A percentile compares a stretch with the other conserved stretches of the same genome.
Evolutionary conservation across 2,888 invertebrate species (phyloP).

Genomic region (Pegoplata infirma): DNA sequence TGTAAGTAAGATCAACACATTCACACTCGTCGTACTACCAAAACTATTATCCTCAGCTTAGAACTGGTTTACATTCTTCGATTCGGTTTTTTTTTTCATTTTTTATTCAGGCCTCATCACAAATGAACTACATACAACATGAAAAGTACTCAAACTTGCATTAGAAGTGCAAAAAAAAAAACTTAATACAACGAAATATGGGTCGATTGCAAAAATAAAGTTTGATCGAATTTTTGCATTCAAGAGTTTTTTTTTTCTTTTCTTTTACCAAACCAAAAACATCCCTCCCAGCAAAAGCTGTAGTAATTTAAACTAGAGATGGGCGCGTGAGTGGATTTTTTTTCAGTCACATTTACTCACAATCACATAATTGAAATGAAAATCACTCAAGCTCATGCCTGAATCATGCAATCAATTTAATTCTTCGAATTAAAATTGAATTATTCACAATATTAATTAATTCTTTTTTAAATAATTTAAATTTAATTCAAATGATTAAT

Average conservation of each 20-base stretch:
- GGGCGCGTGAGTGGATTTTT: too few relatives aligned
- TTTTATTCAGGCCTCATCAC: constrained; percentile 27
- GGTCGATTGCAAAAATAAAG: constrained; percentile 73
- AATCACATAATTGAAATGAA: too few relatives aligned
- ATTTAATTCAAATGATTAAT: too few relatives aligned
- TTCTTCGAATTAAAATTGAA: too few relatives aligned
- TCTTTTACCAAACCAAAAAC: constrained; percentile 29
- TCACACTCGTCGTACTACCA: too few relatives aligned
- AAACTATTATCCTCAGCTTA: constrained; percentile 39
- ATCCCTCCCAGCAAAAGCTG: constrained; percentile 67
- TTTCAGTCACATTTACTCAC: too few relatives aligned
- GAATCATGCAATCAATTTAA: too few relatives aligned
- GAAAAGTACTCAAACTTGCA: constrained; percentile 48
- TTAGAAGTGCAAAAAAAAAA: constrained; percentile 51
- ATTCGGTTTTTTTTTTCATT: constrained; percentile 36
- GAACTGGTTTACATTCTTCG: constrained; percentile 59
- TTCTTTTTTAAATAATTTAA: too few relatives aligned
- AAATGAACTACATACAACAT: constrained; percentile 56
- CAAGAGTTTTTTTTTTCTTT: constrained; percentile 53
- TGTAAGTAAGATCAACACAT: constrained; percentile 32
- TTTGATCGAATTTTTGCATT: constrained; percentile 75
- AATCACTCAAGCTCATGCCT: too few relatives aligned
- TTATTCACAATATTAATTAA: too few relatives aligned
- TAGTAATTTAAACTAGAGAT: too few relatives aligned
- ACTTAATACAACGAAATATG: constrained; percentile 70